These are phyloP conservation scores for Hydrochoerus hydrochaeris DNA, from an alignment of 2,113 vertebrate species.

Conservation along the genomic window DNA sequence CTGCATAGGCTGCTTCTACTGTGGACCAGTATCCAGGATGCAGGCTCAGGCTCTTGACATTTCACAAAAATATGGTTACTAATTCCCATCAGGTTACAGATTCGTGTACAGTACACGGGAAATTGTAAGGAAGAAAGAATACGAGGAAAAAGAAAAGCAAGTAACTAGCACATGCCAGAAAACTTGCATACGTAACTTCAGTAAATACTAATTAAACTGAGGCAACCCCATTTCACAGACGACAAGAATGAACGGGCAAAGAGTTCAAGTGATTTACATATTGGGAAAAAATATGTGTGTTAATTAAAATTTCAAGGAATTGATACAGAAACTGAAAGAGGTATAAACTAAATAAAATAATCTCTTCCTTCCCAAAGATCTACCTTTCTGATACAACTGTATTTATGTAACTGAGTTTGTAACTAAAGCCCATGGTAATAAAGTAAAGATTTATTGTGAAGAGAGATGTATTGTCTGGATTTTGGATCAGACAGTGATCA, in stretches of 20 bases:
- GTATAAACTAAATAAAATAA: not conserved
- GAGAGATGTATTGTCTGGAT: not conserved
- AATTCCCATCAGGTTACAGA: not conserved
- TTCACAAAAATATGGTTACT: not conserved
- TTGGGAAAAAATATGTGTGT: not conserved
- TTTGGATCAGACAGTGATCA: not conserved
- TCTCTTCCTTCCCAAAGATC: not conserved
- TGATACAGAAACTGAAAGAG: not conserved
- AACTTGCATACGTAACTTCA: not conserved
- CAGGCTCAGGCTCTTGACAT: fast-evolving
- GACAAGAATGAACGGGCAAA: not conserved
- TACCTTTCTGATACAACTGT: not conserved
- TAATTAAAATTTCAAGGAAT: not conserved
- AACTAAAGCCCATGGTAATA: not conserved
- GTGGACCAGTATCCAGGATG: fast-evolving
- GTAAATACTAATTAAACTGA: not conserved
- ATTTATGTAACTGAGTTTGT: not conserved
- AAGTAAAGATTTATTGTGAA: not conserved
- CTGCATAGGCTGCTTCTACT: fast-evolving
- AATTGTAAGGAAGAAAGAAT: not conserved
- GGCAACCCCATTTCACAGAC: not conserved
- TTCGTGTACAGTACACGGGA: too few relatives aligned
- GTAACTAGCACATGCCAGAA: fast-evolving
- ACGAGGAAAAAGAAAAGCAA: fast-evolving
- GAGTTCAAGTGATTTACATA: not conserved